Evolutionary conservation across 1,140 invertebrate genomes (phyloP), one percentile per base, ranked within the genome.

Genomic region (Penaeus indicus): DNA sequence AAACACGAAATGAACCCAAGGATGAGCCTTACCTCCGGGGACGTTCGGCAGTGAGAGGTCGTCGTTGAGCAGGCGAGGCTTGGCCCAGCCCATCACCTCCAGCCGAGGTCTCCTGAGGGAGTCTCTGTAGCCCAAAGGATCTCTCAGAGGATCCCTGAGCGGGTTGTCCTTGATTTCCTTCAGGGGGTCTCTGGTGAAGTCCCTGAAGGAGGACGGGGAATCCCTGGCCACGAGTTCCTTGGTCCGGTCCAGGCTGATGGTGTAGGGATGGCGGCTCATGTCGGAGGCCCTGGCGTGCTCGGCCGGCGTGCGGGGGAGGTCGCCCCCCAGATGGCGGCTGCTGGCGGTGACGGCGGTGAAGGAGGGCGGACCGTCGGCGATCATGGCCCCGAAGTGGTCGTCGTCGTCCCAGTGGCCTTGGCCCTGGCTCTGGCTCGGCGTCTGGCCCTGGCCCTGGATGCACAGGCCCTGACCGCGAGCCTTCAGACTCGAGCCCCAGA

Each of bases 21-120:
- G 19, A 22, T 5, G 62, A 27, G 21, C 54, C 85, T 92, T 92
- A 94, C 94, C 93, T 92, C 93, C 93, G 54, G 93, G 93, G 78
- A 94, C 91, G 90, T 93, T 93, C 19, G 94, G 94, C 69, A 94
- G 92, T 19, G 92, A 93, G 88, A 94, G 93, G 86, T 93, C 93
- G 85, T 94, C 92, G 32, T 89, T 91, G 63, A 90, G 91, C 54
- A 91, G 91, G 27, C 83, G 90, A 42, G 90, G 92, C 67, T 91
- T 92, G 38, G 61, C 77, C 85, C 90, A 89, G 18, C 84, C 89
- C 77, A 81, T 84, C 22, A 81, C 84, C 38, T 90, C 90, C 60
- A 81, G 67, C 38, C 63, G 86, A 18, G 85, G 89, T 75, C 87
- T 86, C 16, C 90, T 63, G 7, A 63, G 38, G 38, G 78, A 82